Base-by-base conservation (phyloP, 2,113 vertebrate species). In the Tonatia bakeri region DNA sequence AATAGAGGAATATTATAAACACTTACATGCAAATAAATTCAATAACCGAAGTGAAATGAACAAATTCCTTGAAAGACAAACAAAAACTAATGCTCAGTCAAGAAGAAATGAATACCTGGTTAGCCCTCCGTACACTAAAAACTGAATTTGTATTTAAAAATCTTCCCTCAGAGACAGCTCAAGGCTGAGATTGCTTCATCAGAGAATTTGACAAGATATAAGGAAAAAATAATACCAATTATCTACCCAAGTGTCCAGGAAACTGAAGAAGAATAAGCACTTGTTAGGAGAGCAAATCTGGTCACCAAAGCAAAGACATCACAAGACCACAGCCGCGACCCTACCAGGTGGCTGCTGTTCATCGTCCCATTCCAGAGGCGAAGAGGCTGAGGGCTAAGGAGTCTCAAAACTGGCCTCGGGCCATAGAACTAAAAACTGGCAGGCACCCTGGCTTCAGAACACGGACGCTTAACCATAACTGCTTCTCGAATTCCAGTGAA, bases 151-250 rank as follows among this genome's bases (percentile, higher is more conserved):
- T 43, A 38, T 28, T 94, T 56, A 81, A 85, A 89, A 89, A n/a
- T 90, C 38, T 77, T 73, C 40, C 56, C 38, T 59, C 59, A 76
- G 40, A 93, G n/a, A 93, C 85, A 87, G 59, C 16, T 70, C 59
- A 67, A 83, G 73, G 28, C 38, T 45, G 36, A 90, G 38, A 47
- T 24, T 38, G 36, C 22, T 61, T 89, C 24, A 70, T 1, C 59
- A 43, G 7, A 59, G n/a, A 93, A 83, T 45, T 75, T 38, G 22
- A 81, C 3, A 87, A 94, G 87, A 43, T 80, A 47, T 67, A 94
- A 87, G 13, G 28, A 85, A 85, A 79, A 96, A 95, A 93, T 38
- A 65, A 88, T 11, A 70, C 4, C 14, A 89, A 61, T 91, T 96
- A 14, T 77, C 67, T 56, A 59, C n/a, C 72, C 70, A 85, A 5